Evolutionary conservation across 2,113 vertebrate species (phyloP), one percentile per base, ranked within the genome.

Genomic region (Corythornis vintsioides): DNA sequence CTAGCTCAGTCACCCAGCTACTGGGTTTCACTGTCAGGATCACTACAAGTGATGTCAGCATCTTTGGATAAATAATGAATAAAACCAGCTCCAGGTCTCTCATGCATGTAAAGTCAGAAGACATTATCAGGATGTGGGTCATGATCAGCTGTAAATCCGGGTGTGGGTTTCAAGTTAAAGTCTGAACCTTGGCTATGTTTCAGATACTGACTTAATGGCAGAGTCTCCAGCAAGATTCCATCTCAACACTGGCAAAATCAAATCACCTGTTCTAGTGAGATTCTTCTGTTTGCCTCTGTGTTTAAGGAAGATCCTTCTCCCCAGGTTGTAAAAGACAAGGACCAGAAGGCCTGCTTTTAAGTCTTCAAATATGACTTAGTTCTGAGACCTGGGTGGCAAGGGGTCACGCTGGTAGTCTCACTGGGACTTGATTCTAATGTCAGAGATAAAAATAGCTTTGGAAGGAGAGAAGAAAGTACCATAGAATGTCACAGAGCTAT

Each of bases 91-190:
- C 7, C 7, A 73, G 29, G 15, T 43, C 84, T 86, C 86, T 95
- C 87, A 83, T 85, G 47, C 12, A 21, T 47, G 25, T 66, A 52
- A 92, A 87, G 18, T 89, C 52, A 76, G 45, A 78, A 50, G 50
- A 15, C 69, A 20, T 67, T 89, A 59, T 40, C 42, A 86, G 83
- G 33, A 87, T 80, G 60, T 83, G 86, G 25, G 56, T 87, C 64
- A 76, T 77, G 78, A 77, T 89, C 55, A 83, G 28, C 67, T 89
- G 87, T 66, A 94, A 74, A 65, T 67, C 57, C 64, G 52, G 15
- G 8, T 50, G 65, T 93, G 22, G 13, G 17, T 83, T 96, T 96
- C 59, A 76, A 85, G 33, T 72, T 83, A 87, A 76, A 85, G 42
- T 16, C 42, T 91, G 47, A 76, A 73, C 33, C 13, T 83, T 56